Percentiles rank a stretch among this genome's conserved stretches.
Conservation (phyloP, 2,113 vertebrate genomes). For the Panthera tigris region DNA sequence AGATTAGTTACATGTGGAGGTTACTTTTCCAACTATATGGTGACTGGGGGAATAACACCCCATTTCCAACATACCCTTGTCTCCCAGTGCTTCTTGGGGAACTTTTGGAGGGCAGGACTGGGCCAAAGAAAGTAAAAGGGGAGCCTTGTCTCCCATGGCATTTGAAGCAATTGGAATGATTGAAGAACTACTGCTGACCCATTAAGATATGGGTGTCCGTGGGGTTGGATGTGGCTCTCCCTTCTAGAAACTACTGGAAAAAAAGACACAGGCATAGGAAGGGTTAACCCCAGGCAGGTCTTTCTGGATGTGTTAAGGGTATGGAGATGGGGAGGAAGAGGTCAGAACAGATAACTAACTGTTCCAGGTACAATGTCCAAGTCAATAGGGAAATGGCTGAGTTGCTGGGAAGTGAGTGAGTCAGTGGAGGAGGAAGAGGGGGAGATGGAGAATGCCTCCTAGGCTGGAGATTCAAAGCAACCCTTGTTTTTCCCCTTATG, state of each 20-base stretch:
- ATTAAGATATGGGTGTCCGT: not conserved
- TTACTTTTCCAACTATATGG: slow-evolving; percentile 13
- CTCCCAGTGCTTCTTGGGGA: slow-evolving; percentile 33
- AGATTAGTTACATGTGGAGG: not conserved
- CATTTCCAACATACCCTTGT: slow-evolving; percentile 1
- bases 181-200: slow-evolving; percentile 42
- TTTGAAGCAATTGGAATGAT: slow-evolving; percentile 29
- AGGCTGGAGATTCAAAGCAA: slow-evolving; percentile 57
- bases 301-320: not conserved
- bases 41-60: slow-evolving; percentile 11
- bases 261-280: not conserved
- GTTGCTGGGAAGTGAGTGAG: slow-evolving; percentile 41
- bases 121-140: slow-evolving; percentile 49
- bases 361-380: slow-evolving; percentile 57
- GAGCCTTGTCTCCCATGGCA: not conserved
- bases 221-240: not conserved
- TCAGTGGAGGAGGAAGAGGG: not conserved
- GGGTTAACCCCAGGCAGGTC: not conserved
- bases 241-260: slow-evolving; percentile 51
- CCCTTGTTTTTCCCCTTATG: slow-evolving; percentile 33
- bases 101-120: slow-evolving; percentile 28
- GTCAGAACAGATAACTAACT: slow-evolving; percentile 34
- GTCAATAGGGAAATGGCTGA: slow-evolving; percentile 17
- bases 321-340: slow-evolving; percentile 45
- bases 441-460: not conserved